Percentiles rank a stretch among this genome's conserved stretches.
These are phyloP conservation scores for Astropecten irregularis DNA, from an alignment of 53 echinoderm and acorn worm species.

Conservation along the genomic window DNA sequence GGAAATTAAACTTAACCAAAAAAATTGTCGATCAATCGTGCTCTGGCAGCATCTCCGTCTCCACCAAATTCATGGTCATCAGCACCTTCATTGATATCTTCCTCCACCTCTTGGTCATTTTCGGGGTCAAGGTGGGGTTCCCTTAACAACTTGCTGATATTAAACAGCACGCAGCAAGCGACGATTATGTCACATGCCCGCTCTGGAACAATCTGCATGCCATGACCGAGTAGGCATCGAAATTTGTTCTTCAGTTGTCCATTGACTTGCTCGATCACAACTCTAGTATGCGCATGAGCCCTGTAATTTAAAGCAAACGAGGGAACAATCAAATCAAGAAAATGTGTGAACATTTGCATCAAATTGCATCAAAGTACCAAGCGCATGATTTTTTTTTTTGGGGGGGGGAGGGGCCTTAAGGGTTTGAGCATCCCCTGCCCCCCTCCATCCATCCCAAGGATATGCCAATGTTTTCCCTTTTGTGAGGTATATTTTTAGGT, in stretches of 20 bases:
- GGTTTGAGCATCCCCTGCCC: no score
- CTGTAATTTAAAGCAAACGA: conserved; percentile 21
- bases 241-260: conserved; percentile 74
- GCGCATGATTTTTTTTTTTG: no score
- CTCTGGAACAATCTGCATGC: conserved; percentile 69
- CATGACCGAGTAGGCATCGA: conserved; percentile 66
- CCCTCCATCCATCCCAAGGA: no score
- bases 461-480: no score
- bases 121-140: conserved; percentile 48
- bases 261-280: conserved; percentile 64
- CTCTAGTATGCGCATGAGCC: conserved; percentile 51
- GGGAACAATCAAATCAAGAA: neutral
- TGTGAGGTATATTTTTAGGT: no score
- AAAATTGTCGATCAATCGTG: conserved; percentile 4
- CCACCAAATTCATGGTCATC: neutral
- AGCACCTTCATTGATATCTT: neutral
- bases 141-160: conserved; percentile 63
- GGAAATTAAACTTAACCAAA: neutral
- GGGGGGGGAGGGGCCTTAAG: no score
- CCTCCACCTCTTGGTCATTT: conserved; percentile 16
- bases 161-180: conserved; percentile 70
- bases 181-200: conserved; percentile 62
- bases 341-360: no score
- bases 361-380: no score
- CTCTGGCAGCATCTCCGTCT: conserved; percentile 12